Evolutionary conservation across 2,113 vertebrate species (phyloP), one percentile per base, ranked within the genome.

Genomic region (Syngnathus scovelli): DNA sequence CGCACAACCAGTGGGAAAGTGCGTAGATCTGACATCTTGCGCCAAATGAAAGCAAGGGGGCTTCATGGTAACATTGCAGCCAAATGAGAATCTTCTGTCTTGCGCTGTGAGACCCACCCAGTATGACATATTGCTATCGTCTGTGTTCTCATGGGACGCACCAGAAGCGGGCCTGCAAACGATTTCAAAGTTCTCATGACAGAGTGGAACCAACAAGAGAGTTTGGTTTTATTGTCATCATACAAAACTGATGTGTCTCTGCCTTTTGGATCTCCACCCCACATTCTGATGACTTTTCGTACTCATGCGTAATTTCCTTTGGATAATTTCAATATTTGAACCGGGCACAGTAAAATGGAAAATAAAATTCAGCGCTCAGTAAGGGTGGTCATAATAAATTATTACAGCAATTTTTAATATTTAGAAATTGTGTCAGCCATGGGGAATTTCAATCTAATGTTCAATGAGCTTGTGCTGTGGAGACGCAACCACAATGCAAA

Each of bases 121-220:
- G 49, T 61, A 54, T 66, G 55, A 67, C 56, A 76, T 71, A 67
- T 59, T 65, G 27, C 55, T 67, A 37, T 7, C 6, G 56, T n/a
- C 37, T 69, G 69, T 72, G 69, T 63, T 70, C 60, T 49, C 23
- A 18, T 56, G 11, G 43, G 70, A 52, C 51, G 43, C 71, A 65
- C 76, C 78, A 76, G 61, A 68, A 51, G 43, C 36, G 71, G 60
- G 71, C 59, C 78, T 80, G 79, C 61, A 66, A 76, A 67, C 46
- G 74, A 73, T 81, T 83, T 69, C n/a, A 69, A 44, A 58, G 9
- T 44, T 43, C 56, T 71, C 59, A 66, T 51, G 44, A 64, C 52
- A 62, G 56, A 69, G 61, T 67, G 49, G 41, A 68, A 69, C 38
- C 21, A 74, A 68, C 44, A 72, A 79, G 65, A 43, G 11, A 27